Percentiles rank a stretch among this genome's conserved stretches.
phyloP scores from a whole-genome alignment of 2,888 invertebrate genomes.

The Lithophane leautieri region DNA sequence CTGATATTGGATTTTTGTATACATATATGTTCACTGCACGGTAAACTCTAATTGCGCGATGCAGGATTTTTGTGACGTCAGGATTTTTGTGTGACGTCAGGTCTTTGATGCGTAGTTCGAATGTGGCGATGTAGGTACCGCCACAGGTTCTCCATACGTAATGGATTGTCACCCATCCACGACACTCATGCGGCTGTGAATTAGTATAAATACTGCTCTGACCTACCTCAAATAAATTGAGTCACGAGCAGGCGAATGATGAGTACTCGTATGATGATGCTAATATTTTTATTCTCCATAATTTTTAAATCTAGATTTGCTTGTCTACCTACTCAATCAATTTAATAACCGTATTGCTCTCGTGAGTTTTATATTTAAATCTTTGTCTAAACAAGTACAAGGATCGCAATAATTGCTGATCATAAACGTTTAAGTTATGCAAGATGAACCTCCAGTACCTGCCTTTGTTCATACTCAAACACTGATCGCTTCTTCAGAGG shows the following conservation, averaged over 20 bases:
- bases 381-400: constrained; percentile 46
- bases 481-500: constrained; percentile 29
- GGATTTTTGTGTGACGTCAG: too few species aligned
- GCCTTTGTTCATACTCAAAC: constrained; percentile 4
- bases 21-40: too few species aligned
- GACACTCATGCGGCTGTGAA: background rate
- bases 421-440: constrained; percentile 39
- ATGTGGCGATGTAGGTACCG: too few species aligned
- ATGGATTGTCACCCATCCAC: background rate
- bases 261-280: background rate
- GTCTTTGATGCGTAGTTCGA: too few species aligned
- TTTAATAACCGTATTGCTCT: constrained; percentile 29
- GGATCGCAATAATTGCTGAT: constrained; percentile 52
- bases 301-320: background rate
- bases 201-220: too few species aligned
- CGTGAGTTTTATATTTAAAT: constrained; percentile 55
- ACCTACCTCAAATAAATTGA: background rate
- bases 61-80: too few species aligned
- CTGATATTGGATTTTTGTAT: too few species aligned
- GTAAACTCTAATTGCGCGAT: too few species aligned
- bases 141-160: too few species aligned
- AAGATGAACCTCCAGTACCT: constrained; percentile 39
- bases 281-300: too few species aligned
- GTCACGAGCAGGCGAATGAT: background rate
- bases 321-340: background rate